Base-by-base conservation (phyloP, 2,888 invertebrate genomes). In the Alsophila aescularia region DNA sequence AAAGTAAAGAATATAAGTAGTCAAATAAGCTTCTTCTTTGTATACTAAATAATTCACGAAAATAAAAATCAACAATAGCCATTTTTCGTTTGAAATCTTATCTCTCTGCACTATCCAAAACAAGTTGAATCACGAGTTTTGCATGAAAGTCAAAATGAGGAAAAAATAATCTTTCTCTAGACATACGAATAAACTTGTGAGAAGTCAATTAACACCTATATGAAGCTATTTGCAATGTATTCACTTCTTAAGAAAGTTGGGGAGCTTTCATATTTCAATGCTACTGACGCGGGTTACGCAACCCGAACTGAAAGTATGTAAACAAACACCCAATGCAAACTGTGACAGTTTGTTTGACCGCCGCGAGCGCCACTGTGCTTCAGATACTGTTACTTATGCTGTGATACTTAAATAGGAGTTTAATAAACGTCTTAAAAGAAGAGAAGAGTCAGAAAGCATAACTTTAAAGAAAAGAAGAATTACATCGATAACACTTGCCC, bases 221-320 rank as follows among this genome's bases (percentile, higher is more conserved):
- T 14, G 32, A 51, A 48, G 40, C 34, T 52, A 53, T 52, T 57
- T 45, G 45, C 55, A 45, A 56, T 45, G 34, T 37, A 39, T 43
- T 24, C 31, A 13, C 32, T n/a, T 32, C 39, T 40, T 45, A 45
- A 32, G 51, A 57, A 54, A 62, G 58, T 35, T 8, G 35, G n/a
- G 39, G 43, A 63, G 55, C 58, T 60, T 60, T 60, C 63, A 53
- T 53, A 53, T 60, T 12, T 52, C 51, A 52, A 45, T 53, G 52
- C 50, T 45, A 55, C 40, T 31, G 47, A 16, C 39, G 18, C 13
- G 2, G 0, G 12, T 62, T 55, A 42, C 44, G 44, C 44, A 60
- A 62, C 18, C 34, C 2, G 16, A 53, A 41, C 52, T 58, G 60
- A 60, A 62, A 60, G 55, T 53, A 55, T 52, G 48, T 59, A 51